These are phyloP conservation scores for Eretmochelys imbricata DNA, from an alignment of 2,113 vertebrate species.

Conservation along the genomic window DNA sequence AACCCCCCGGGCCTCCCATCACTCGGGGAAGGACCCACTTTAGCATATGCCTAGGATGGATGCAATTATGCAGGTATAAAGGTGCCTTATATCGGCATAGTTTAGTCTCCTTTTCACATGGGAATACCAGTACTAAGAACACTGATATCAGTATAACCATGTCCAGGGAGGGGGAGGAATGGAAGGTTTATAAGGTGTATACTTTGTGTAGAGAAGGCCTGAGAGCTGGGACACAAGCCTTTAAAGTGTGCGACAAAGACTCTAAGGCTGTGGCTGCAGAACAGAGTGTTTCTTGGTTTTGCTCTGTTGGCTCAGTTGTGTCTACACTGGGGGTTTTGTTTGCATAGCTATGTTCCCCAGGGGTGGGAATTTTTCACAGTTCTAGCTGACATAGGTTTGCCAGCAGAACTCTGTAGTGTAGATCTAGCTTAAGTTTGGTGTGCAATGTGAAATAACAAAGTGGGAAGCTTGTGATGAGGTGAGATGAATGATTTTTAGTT, in stretches of 20 bases:
- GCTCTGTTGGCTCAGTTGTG: not conserved
- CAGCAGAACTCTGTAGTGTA: not conserved
- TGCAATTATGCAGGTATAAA: not conserved
- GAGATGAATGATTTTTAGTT: fast-evolving
- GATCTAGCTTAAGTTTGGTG: not conserved
- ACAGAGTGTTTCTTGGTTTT: not conserved
- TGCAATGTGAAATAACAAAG: not conserved
- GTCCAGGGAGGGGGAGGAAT: not conserved
- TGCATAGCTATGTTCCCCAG: not conserved
- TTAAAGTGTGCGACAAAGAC: not conserved
- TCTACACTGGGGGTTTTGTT: not conserved
- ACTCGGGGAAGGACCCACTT: not conserved
- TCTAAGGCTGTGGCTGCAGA: not conserved
- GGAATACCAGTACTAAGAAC: not conserved
- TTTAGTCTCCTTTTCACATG: not conserved
- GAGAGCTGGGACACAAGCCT: not conserved
- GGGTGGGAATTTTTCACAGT: not conserved
- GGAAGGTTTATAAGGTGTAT: not conserved
- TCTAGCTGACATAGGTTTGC: not conserved
- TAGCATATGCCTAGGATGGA: not conserved
- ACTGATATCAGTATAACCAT: not conserved
- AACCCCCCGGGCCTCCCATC: too few species aligned
- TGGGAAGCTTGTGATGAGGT: not conserved
- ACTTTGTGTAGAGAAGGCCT: not conserved
- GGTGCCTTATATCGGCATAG: not conserved